Evolutionary conservation across 2,888 invertebrate species (phyloP).

Genomic region (Odontomyia ornata): DNA sequence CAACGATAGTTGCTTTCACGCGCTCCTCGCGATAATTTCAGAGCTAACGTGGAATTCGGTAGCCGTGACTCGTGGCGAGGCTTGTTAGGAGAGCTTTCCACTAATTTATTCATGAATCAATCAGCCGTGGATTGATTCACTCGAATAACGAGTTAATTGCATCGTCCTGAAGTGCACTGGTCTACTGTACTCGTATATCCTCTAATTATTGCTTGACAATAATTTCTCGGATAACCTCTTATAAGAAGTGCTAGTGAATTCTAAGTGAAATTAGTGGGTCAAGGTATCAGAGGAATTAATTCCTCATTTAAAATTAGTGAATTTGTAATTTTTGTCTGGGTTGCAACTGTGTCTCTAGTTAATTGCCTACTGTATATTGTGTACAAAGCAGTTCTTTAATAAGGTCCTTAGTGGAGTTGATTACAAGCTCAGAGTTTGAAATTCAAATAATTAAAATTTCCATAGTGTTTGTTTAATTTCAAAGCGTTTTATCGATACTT

Average conservation of each 20-base stretch:
- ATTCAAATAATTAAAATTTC: too few relatives aligned
- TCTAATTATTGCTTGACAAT: slow-evolving; percentile 19
- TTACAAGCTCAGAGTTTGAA: too few relatives aligned
- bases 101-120: not conserved
- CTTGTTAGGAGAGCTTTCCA: not conserved
- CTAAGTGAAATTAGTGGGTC: not conserved
- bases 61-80: not conserved
- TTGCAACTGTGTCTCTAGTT: not conserved
- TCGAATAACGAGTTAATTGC: not conserved
- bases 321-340: not conserved
- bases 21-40: slow-evolving; percentile 37
- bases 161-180: not conserved
- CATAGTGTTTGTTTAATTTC: too few relatives aligned
- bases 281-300: not conserved
- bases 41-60: not conserved
- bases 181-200: not conserved
- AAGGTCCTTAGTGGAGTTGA: too few relatives aligned
- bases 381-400: not conserved
- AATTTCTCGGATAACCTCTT: slow-evolving; percentile 8
- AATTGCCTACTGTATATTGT: not conserved
- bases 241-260: not conserved
- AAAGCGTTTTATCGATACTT: too few relatives aligned
- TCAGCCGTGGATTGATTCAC: not conserved
- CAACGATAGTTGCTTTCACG: slow-evolving; percentile 38
- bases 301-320: not conserved